These are phyloP conservation scores for Augochlorella aurata DNA, from an alignment of 2,888 invertebrate genomes.

Conservation along the genomic window DNA sequence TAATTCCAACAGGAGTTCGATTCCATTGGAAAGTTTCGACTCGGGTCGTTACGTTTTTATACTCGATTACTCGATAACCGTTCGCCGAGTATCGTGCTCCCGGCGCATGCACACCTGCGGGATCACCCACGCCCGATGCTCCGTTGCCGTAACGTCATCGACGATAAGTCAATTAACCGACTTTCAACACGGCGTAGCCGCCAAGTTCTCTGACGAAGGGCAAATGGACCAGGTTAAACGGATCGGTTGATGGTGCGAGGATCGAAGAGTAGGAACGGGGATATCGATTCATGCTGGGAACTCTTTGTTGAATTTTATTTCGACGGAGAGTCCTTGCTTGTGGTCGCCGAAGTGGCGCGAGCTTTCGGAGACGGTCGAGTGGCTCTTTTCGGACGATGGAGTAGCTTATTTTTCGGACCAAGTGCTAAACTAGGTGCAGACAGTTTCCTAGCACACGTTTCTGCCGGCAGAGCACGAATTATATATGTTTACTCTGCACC, in stretches of 20 bases:
- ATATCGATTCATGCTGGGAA: constrained; percentile 32
- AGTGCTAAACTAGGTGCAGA: background rate
- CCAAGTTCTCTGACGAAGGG: constrained; percentile 25
- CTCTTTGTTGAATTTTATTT: constrained; percentile 37
- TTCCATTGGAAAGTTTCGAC: constrained; percentile 31
- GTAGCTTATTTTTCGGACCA: background rate
- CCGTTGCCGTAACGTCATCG: constrained; percentile 14
- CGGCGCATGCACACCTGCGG: background rate
- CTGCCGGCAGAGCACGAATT: background rate
- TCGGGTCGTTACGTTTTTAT: constrained; percentile 45
- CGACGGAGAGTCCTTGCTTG: constrained; percentile 4
- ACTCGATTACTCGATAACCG: constrained; percentile 49
- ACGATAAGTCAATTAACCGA: constrained; percentile 49
- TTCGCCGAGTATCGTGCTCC: constrained; percentile 29
- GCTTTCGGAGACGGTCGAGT: background rate
- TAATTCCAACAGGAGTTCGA: constrained; percentile 36
- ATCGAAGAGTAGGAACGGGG: background rate
- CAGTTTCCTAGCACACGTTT: background rate
- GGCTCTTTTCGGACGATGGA: background rate
- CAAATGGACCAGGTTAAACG: background rate
- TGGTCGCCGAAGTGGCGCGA: background rate
- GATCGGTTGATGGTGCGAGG: background rate
- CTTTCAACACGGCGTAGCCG: constrained; percentile 30
- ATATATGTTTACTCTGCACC: background rate
- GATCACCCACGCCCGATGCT: too few species aligned